Evolutionary conservation across 2,113 vertebrate species (phyloP), one percentile per base, ranked within the genome.

Genomic region (Megaceryle maxima): DNA sequence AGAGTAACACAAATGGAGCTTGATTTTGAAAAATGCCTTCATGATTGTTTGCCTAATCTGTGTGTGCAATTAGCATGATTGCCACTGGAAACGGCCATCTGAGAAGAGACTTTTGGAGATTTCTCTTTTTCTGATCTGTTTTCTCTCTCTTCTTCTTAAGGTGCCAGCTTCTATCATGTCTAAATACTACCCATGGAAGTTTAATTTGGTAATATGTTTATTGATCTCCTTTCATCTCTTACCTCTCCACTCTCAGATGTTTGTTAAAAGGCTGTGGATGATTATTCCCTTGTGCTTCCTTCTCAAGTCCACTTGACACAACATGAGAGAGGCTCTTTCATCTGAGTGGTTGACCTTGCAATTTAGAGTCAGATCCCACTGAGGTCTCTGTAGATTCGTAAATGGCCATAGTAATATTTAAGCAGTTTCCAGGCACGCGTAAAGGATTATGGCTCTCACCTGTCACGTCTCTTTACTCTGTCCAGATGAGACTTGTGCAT

Each of bases 1-100:
- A 80, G 69, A 94, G 68, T 60, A 37, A 91, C 92, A 97, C 92
- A 96, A 97, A 96, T 68, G 73, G n/a, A 55, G 85, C 96, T 97
- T 97, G 97, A 97, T 96, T 97, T 94, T 90, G 97, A 91, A 87
- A 94, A 96, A 72, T 41, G 62, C 25, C 63, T 74, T 96, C 79
- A 15, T 92, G 95, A 89, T 93, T n/a, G 29, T 89, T 94, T 92
- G 88, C 73, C 90, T 95, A 56, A 96, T 96, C 70, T 83, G 50
- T 88, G 73, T 76, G 73, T 85, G 92, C 95, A 95, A 92, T 96
- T 94, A 96, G 69, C 1, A 2, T 96, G 96, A 97, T 97, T 97
- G 93, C 90, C 41, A 82, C 70, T 92, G 77, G 46, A 94, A 89
- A 72, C 50, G 86, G 80, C 83, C 81, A 83, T 91, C 90, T 94